Evolutionary conservation across 64 coral and sea anemone species (phyloP).

Genomic region (Hydrozoanthus tunicans): DNA sequence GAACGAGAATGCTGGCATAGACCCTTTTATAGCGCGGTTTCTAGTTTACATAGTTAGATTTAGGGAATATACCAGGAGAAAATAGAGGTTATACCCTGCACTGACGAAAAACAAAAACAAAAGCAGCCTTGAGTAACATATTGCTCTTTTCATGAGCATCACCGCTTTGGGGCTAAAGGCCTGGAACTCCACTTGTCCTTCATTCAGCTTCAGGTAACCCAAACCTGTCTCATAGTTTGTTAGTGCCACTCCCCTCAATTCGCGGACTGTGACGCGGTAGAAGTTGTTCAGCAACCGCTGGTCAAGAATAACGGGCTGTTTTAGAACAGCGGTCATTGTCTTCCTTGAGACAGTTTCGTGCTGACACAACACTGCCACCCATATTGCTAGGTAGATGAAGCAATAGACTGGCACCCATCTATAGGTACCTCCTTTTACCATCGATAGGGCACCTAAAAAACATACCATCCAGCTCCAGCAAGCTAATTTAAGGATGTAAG

Average conservation of each 20-base stretch:
- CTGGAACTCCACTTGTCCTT: constrained; percentile 68
- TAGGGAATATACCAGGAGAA: not conserved
- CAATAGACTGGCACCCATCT: constrained; percentile 18
- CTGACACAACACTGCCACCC: constrained; percentile 61
- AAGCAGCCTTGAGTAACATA: constrained; percentile 56
- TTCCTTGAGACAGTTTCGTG: constrained; percentile 67
- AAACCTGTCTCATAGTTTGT: constrained; percentile 65
- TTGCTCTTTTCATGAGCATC: constrained; percentile 43
- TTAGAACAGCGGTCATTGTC: constrained; percentile 53
- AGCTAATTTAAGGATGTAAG: not conserved
- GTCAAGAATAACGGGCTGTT: constrained; percentile 45
- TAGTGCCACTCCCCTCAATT: constrained; percentile 61
- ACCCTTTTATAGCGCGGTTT: too few species aligned
- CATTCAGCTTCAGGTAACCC: constrained; percentile 46
- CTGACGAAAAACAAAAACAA: constrained; percentile 70
- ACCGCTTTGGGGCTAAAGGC: constrained; percentile 66
- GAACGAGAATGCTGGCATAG: too few species aligned
- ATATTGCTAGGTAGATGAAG: not conserved
- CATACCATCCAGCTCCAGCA: not conserved
- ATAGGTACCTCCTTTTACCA: not conserved
- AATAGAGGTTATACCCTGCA: constrained; percentile 62
- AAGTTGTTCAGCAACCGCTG: constrained; percentile 48
- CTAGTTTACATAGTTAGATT: not conserved
- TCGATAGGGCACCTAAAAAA: constrained; percentile 32
- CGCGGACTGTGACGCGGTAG: constrained; percentile 70